A percentile compares a stretch with the other conserved stretches of the same genome.
phyloP scores from a whole-genome alignment of 2,113 vertebrate species.

The Reinhardtius hippoglossoides region DNA sequence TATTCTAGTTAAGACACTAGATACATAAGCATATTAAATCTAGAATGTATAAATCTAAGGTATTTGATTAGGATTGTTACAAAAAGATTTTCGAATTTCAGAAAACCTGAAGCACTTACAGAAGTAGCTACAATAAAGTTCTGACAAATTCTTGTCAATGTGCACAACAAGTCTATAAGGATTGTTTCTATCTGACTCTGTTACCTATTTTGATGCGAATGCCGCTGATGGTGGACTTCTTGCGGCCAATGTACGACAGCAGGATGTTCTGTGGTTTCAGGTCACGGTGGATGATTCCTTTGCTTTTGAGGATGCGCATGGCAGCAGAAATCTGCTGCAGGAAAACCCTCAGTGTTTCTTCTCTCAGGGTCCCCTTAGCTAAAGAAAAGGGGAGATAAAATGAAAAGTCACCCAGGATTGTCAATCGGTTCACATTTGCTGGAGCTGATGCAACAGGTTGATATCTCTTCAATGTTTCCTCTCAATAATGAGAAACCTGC shows the following conservation, averaged over 20 bases:
- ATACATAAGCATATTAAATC: too few relatives aligned
- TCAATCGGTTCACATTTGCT: neutral
- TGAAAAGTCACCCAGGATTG: neutral
- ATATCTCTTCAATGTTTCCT: neutral
- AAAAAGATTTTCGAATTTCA: too few relatives aligned
- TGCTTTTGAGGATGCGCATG: conserved; percentile 94
- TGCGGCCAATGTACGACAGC: conserved; percentile 88
- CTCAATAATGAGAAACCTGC: too few relatives aligned
- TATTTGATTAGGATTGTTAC: too few relatives aligned
- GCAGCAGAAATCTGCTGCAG: conserved; percentile 97
- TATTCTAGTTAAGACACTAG: too few relatives aligned
- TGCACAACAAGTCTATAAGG: too few relatives aligned
- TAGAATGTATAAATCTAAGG: too few relatives aligned
- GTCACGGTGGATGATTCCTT: conserved; percentile 96
- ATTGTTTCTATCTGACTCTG: neutral
- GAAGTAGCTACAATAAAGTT: too few relatives aligned
- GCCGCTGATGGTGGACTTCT: conserved; percentile 89
- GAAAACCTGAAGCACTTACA: too few relatives aligned
- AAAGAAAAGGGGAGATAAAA: neutral
- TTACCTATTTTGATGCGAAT: conserved; percentile 97
- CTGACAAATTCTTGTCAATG: too few relatives aligned
- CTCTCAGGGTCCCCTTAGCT: conserved; percentile 96
- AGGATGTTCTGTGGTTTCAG: conserved; percentile 98
- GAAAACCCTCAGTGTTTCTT: conserved; percentile 95
- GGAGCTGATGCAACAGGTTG: neutral